A percentile compares a stretch with the other conserved stretches of the same genome.
These are phyloP conservation scores for Cromileptes altivelis DNA, from an alignment of 2,113 vertebrate species.

Conservation along the genomic window DNA sequence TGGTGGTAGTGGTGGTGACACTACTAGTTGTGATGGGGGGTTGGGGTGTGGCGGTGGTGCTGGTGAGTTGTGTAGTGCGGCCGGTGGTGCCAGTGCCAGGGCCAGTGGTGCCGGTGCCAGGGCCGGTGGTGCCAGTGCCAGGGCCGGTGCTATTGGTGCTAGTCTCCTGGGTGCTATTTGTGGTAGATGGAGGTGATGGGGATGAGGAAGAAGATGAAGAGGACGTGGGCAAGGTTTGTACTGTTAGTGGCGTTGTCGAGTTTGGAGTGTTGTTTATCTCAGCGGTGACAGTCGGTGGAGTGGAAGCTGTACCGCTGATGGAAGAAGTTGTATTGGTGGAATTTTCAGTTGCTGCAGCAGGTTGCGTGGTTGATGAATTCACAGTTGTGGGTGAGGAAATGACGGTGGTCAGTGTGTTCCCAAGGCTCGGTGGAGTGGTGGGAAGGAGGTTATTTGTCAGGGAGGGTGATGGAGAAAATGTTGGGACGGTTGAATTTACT, in stretches of 20 bases:
- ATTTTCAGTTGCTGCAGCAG: not conserved
- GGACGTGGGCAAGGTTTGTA: not conserved
- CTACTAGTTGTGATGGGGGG: fast-evolving
- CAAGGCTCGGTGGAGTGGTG: fast-evolving
- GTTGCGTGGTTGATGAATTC: not conserved
- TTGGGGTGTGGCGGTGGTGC: fast-evolving
- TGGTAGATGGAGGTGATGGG: not conserved
- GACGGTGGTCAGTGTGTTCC: not conserved
- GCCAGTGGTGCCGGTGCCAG: no score
- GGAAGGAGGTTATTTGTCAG: not conserved
- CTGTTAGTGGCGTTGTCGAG: not conserved
- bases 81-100: fast-evolving
- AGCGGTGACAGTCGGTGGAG: not conserved
- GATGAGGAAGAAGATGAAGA: not conserved
- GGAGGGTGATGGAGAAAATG: no score
- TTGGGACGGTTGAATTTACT: not conserved
- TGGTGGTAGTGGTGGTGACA: not conserved
- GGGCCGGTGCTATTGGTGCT: not conserved
- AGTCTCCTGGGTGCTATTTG: not conserved
- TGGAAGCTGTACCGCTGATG: not conserved
- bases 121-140: fast-evolving
- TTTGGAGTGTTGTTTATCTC: not conserved
- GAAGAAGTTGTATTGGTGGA: not conserved
- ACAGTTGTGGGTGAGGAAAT: not conserved
- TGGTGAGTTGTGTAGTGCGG: no score